Percentiles rank a stretch among this genome's conserved stretches.
Evolutionary conservation across 2,797 vertebrate genomes (phyloP).

Genomic region (Gila robusta): DNA sequence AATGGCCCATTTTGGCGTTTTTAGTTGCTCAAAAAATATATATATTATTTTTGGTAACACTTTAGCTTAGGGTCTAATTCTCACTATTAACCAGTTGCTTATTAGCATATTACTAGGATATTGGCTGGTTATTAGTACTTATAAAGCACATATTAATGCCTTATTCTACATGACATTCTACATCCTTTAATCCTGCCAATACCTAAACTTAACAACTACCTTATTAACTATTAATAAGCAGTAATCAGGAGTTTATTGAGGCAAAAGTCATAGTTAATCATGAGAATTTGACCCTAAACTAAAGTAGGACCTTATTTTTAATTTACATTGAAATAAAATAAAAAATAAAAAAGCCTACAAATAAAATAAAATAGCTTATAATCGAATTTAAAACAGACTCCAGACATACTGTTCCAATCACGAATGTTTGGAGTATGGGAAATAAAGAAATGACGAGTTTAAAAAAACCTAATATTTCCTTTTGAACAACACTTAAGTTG

Average conservation of each 20-base stretch:
- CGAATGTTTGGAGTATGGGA: neutral
- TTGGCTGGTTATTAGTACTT: neutral
- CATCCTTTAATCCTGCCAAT: neutral
- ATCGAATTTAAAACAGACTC: neutral
- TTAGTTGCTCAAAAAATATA: neutral
- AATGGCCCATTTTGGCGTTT: neutral
- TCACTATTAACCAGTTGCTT: neutral
- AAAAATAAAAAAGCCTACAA: neutral
- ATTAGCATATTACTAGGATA: neutral
- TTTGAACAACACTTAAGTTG: neutral
- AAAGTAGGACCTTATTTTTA: neutral
- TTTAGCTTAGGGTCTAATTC: neutral
- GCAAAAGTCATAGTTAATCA: neutral
- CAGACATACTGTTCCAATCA: neutral
- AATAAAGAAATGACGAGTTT: neutral
- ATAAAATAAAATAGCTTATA: neutral
- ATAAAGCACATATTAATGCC: neutral
- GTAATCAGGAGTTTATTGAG: neutral
- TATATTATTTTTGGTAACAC: neutral
- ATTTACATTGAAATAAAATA: neutral
- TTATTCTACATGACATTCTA: neutral
- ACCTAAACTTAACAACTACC: neutral
- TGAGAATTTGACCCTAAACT: neutral
- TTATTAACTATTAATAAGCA: neutral
- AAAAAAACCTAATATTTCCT: neutral